Evolutionary conservation across 2,888 invertebrate species (phyloP), one percentile per base, ranked within the genome.

Genomic region (Syritta pipiens): DNA sequence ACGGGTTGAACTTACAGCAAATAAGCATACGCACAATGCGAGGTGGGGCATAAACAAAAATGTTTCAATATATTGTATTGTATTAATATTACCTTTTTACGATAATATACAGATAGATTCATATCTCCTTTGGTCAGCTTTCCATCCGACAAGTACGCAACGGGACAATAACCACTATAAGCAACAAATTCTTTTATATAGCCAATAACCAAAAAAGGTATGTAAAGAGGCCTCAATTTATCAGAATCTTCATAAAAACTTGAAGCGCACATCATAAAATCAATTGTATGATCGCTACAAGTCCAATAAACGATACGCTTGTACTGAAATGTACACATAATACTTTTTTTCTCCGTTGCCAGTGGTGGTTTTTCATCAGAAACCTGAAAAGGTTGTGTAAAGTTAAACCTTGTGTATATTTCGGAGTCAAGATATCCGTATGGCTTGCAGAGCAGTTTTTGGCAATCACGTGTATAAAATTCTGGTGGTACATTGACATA

Each of bases 151-250:
- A 44, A 12, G 24, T 46, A 93, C 22, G 92, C 91, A 0, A 93
- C 92, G 20, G 92, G 88, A 84, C 93, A 93, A 69, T 90, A 85
- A 0, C 93, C 93, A 71, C 90, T 87, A 85, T 90, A 90, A 77
- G 90, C 90, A 26, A 91, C 85, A 55, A 87, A 86, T 17, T 82
- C 82, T n/a, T 83, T 74, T 83, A 89, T 87, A 20, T 91, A 85
- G 9, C 87, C 87, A 63, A 89, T 87, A 1, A 90, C 85, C 48
- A 89, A 85, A 57, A 89, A 87, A 0, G 93, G 92, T 20, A 91
- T 84, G 84, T 91, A 83, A 6, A 82, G 87, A 0, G 93, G 92
- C 24, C 67, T 72, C 6, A 68, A 9, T 92, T 85, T 26, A 74
- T 86, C 86, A 44, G 84, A 84, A 0, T 89, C 88, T 0, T 88